These are phyloP conservation scores for Drosophila watanabei DNA, from an alignment of 1,140 invertebrate genomes.

Conservation along the genomic window DNA sequence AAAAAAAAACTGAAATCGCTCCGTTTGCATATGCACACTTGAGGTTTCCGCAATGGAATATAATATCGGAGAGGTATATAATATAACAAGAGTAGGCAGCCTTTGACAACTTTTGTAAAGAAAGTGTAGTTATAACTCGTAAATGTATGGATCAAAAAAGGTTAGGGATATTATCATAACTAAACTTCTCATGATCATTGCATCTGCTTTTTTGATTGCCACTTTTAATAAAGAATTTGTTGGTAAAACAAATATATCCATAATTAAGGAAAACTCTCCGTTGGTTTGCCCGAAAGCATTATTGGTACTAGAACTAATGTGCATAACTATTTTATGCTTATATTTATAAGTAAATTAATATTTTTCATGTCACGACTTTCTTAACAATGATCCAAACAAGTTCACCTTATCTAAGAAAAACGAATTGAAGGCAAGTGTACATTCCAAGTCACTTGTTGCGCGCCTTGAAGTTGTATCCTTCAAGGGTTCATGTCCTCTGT, in stretches of 20 bases:
- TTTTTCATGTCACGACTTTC: conserved; percentile 2
- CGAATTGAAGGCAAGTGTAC: not conserved
- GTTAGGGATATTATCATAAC: not conserved
- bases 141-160: not conserved
- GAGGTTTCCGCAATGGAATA: conserved; percentile 37
- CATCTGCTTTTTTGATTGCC: not conserved
- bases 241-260: not conserved
- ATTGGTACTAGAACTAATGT: not conserved
- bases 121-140: not conserved
- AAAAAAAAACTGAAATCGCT: conserved; percentile 31
- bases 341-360: not conserved
- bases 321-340: too few relatives aligned
- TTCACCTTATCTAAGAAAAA: not conserved
- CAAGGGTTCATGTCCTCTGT: not conserved
- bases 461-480: conserved; percentile 16
- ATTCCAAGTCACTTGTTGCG: conserved; percentile 34
- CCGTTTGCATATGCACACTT: conserved; percentile 31
- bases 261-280: not conserved
- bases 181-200: not conserved
- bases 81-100: not conserved
- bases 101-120: not conserved
- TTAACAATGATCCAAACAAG: conserved; percentile 1
- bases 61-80: not conserved
- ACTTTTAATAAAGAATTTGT: not conserved
- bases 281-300: not conserved